phyloP scores from a whole-genome alignment of 92 coral and sea anemone species.

The Porites rus region DNA sequence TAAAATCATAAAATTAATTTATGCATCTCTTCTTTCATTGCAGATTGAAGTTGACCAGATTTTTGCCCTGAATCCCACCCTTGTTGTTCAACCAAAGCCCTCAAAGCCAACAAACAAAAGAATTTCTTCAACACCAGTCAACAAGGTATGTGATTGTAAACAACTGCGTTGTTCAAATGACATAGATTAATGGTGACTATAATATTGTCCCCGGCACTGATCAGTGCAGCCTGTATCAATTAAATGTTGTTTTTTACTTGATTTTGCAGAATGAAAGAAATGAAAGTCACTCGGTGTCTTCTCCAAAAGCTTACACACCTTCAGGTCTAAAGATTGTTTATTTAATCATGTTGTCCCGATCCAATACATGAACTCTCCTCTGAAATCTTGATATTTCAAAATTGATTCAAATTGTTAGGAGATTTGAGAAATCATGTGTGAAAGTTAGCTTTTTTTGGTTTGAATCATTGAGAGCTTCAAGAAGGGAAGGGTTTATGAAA shows the following conservation, averaged over 20 bases:
- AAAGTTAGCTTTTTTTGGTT: too few species aligned
- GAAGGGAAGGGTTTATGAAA: too few species aligned
- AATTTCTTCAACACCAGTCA: slow-evolving; percentile 79
- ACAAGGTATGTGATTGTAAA: slow-evolving; percentile 31
- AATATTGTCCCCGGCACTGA: too few species aligned
- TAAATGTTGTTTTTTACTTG: not conserved
- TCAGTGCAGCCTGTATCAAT: not conserved
- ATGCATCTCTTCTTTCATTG: not conserved
- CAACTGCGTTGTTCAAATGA: too few species aligned
- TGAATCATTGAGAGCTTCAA: too few species aligned
- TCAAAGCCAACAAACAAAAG: slow-evolving; percentile 78
- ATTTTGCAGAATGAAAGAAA: slow-evolving; percentile 58
- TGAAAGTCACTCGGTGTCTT: slow-evolving; percentile 32
- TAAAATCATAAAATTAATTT: too few species aligned
- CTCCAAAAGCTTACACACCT: slow-evolving; percentile 56
- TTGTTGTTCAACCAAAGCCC: slow-evolving; percentile 84
- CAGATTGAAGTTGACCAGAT: slow-evolving; percentile 98
- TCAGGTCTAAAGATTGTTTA: slow-evolving; percentile 15
- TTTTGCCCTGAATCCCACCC: slow-evolving; percentile 88
- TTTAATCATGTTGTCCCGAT: too few species aligned
- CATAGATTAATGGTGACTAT: too few species aligned
- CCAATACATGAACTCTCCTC: too few species aligned
- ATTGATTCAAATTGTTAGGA: too few species aligned
- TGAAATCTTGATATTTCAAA: too few species aligned
- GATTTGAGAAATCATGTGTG: too few species aligned